Evolutionary conservation across 2,797 vertebrate species (phyloP), one percentile per base, ranked within the genome.

Genomic region (Sebastolobus altivelis): DNA sequence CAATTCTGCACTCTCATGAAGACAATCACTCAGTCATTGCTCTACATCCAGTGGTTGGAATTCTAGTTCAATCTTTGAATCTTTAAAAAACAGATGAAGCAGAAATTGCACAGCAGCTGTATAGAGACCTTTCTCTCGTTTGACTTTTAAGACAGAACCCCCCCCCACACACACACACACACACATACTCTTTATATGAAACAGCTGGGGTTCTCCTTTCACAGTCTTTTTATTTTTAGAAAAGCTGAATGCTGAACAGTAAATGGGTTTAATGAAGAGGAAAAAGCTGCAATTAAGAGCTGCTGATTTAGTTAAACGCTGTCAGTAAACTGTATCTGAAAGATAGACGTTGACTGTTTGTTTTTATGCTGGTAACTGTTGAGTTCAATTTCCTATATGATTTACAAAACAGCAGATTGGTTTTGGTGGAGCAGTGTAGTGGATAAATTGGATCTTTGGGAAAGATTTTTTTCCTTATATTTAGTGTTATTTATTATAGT

Each of bases 251-350:
- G 58, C 16, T 25, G 25, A 33, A 40, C 37, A 18, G 22, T 60
- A 62, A 81, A 66, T 18, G 61, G 20, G 7, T 63, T 55, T 78
- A 81, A 78, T 78, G 67, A 78, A 63, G 37, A 61, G 37, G 52
- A 55, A 79, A 60, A 29, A 11, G 55, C 22, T 65, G 25, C 33
- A 54, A 52, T 66, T 52, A 67, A 62, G 65, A 72, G 56, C 29
- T 43, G 38, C 38, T 46, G 29, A 55, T 75, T 38, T 60, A 27
- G 22, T 49, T 71, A 25, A 69, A 72, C 43, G 29, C 67, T 8
- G 3, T 5, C 49, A 49, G 40, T 38, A 38, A 67, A 29, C 18
- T 37, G 49, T 8, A 29, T 22, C 40, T 38, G 3, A 71, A 1
- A n/a, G 25, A 80, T 6, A 27, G 11, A 49, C 2, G 33, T 25